Base-by-base conservation (phyloP, 2,113 vertebrate genomes). In the Trichechus manatus region DNA sequence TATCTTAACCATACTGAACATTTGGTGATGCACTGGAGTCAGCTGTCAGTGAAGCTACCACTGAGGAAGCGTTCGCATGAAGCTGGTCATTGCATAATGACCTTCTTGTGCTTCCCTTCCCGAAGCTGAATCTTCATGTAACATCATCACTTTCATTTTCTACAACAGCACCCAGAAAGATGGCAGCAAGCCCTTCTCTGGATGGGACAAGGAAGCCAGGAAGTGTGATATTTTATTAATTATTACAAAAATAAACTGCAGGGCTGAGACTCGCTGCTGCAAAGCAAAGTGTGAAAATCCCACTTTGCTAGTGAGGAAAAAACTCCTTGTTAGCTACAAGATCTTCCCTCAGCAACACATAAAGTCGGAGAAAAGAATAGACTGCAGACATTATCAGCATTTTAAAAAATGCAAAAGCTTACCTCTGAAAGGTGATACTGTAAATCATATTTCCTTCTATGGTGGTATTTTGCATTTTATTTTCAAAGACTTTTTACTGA, bases 231-330 rank as follows among this genome's bases (percentile, higher is more conserved):
- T 96, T 98, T 98, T 97, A 97, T 97, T 97, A 96, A 97, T 97
- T 97, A 98, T 97, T 95, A 90, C 96, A 92, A 96, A 98, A 98
- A 98, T 95, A 97, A 98, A 97, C 94, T 97, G 42, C 25, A 47
- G 75, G 87, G 91, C 63, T 97, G 91, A 97, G 97, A 98, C 80
- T 17, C 7, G 39, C 33, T 96, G 87, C 31, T 79, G 87, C 87
- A 91, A 97, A 98, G 77, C 15, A 23, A 95, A 92, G 97, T 96
- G 97, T 97, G 97, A 98, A 98, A 98, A 98, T 98, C 94, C 96
- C 92, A 84, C 87, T 98, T 98, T 42, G 31, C 87, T 93, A 74
- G 97, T 96, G 97, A 97, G 96, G 92, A 86, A 97, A 92, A 96
- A 96, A 59, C 56, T 97, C 90, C 92, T 96, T 1, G 0, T 91